Percentiles rank a stretch among this genome's conserved stretches.
These are phyloP conservation scores for Dicentrarchus labrax DNA, from an alignment of 2,113 vertebrate species.

Conservation along the genomic window DNA sequence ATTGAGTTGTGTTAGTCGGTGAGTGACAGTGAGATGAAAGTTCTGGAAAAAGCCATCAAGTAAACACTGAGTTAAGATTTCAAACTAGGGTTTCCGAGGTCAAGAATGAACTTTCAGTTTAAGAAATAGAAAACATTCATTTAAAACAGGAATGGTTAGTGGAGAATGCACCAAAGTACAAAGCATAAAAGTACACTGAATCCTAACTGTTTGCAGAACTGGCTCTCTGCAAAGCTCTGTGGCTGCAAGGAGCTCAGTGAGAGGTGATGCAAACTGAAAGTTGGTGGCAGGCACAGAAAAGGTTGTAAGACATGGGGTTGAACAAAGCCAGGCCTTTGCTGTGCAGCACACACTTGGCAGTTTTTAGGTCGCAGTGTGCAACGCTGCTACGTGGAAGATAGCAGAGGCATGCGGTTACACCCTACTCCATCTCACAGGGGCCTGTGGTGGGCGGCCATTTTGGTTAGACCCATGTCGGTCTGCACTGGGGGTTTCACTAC, in stretches of 20 bases:
- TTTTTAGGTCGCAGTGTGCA: constrained; percentile 31
- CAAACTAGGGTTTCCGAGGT: too few species aligned
- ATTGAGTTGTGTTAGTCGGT: neutral
- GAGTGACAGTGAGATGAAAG: neutral
- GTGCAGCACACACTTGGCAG: neutral
- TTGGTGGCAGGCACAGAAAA: constrained; percentile 14
- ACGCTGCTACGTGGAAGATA: constrained; percentile 50
- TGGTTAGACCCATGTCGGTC: constrained; percentile 77
- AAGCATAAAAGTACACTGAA: neutral
- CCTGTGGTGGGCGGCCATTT: constrained; percentile 77
- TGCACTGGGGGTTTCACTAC: constrained; percentile 70
- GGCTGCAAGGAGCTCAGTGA: neutral
- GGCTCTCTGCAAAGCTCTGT: neutral
- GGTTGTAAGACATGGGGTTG: neutral
- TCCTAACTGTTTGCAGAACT: neutral
- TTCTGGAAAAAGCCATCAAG: neutral
- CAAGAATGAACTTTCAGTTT: neutral
- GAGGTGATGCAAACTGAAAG: constrained; percentile 38
- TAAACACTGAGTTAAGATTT: neutral
- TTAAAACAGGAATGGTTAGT: neutral
- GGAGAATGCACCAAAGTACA: neutral
- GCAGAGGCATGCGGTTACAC: constrained; percentile 70
- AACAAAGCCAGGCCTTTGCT: constrained; percentile 15
- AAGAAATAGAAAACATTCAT: too few species aligned
- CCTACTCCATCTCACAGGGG: constrained; percentile 62